Evolutionary conservation across 2,797 vertebrate species (phyloP).

Genomic region (Mareca strepera): DNA sequence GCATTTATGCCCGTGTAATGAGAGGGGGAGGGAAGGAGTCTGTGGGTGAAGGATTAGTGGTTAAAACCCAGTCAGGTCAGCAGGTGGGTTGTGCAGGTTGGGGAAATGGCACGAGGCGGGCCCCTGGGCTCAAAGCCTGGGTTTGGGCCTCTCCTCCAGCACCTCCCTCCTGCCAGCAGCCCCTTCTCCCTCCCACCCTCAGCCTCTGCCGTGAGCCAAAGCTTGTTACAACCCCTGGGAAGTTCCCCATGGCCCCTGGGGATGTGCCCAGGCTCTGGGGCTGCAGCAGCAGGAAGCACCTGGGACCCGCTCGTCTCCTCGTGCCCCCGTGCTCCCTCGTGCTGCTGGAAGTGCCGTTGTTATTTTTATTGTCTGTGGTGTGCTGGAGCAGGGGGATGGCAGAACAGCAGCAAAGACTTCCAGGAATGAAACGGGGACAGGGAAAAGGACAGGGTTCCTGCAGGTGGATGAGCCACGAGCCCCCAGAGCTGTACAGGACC

Average conservation of each 20-base stretch:
- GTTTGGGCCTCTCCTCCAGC: background rate
- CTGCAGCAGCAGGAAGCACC: no score
- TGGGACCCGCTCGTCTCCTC: no score
- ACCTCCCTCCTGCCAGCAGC: background rate
- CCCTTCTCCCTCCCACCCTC: background rate
- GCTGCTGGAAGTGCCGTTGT: background rate
- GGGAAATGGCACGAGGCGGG: background rate
- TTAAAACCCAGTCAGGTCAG: background rate
- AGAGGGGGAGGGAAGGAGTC: constrained; percentile 19
- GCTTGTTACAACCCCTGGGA: background rate
- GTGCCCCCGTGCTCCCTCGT: background rate
- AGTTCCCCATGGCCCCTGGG: background rate
- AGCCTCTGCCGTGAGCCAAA: background rate
- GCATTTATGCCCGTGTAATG: background rate
- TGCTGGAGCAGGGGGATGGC: background rate
- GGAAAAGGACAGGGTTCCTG: background rate
- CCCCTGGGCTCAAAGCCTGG: background rate
- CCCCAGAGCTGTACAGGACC: no score
- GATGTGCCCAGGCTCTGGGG: background rate
- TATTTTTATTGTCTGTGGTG: background rate
- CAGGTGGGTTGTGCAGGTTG: background rate
- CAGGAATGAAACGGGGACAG: background rate
- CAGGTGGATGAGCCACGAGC: background rate
- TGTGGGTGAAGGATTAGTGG: background rate
- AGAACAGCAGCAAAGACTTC: background rate